Percentiles rank a stretch among this genome's conserved stretches.
phyloP scores from a whole-genome alignment of 2,797 vertebrate species.

The Cynopterus sphinx region DNA sequence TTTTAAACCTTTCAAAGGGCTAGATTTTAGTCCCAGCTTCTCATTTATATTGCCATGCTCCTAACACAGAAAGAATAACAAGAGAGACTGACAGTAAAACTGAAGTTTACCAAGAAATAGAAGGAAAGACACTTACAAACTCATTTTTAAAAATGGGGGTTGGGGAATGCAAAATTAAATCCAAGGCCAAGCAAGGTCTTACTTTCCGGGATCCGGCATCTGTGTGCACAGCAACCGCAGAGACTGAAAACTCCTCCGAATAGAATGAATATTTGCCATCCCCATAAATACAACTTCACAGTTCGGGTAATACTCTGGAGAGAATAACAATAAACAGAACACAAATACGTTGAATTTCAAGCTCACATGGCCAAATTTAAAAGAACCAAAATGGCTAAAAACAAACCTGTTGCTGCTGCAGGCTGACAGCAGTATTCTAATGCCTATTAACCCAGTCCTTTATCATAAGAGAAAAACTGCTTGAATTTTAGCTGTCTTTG shows the following conservation, averaged over 20 bases:
- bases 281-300: constrained; percentile 99
- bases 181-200: constrained; percentile 75
- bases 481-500: constrained; percentile 44
- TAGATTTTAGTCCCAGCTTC: background rate
- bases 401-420: background rate
- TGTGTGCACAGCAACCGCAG: constrained; percentile 97
- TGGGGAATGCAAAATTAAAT: constrained; percentile 17
- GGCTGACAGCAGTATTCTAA: constrained; percentile 33
- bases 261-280: constrained; percentile 99
- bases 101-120: background rate
- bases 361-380: background rate
- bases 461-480: background rate
- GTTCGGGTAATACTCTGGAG: constrained; percentile 98
- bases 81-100: background rate
- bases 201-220: constrained; percentile 99
- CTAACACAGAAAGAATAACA: background rate
- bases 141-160: background rate
- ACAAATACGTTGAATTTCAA: constrained; percentile 58
- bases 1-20: background rate
- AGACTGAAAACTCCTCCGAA: constrained; percentile 99
- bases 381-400: constrained; percentile 51
- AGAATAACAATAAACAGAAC: constrained; percentile 72
- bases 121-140: background rate
- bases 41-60: background rate
- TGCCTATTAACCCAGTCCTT: background rate